Conservation (phyloP, 2,113 vertebrate genomes). For the Hippolais icterina region DNA sequence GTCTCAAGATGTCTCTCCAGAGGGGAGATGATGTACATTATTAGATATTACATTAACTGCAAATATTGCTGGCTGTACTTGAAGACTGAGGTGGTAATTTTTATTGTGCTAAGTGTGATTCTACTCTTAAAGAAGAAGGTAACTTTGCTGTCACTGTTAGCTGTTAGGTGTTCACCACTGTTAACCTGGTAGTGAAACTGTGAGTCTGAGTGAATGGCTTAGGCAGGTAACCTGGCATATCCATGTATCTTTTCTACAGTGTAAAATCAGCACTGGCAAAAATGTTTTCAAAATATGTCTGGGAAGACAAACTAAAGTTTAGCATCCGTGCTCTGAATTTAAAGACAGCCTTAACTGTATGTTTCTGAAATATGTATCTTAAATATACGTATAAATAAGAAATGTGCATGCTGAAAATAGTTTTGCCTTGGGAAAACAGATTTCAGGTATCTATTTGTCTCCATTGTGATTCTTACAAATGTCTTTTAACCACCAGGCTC, state of each 20-base stretch:
- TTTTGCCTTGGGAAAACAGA: background rate
- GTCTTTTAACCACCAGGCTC: background rate
- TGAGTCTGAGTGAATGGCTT: background rate
- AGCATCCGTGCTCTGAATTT: background rate
- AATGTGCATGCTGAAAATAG: accelerated
- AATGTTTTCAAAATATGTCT: background rate
- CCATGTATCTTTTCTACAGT: background rate
- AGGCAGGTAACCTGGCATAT: background rate
- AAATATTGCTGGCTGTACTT: background rate
- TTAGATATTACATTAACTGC: background rate
- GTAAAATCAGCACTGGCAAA: background rate
- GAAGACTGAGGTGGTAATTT: background rate
- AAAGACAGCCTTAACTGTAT: background rate
- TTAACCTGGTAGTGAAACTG: background rate
- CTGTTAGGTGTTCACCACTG: too few relatives aligned
- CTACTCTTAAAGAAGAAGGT: background rate
- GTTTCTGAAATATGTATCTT: background rate
- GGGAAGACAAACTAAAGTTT: background rate
- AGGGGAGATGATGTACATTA: background rate
- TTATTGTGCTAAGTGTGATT: background rate
- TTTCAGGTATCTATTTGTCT: background rate
- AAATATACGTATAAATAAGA: background rate
- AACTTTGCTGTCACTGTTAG: background rate
- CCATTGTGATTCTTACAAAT: background rate
- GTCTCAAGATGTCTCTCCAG: background rate